Evolutionary conservation across 2,888 invertebrate species (phyloP).

Genomic region (Synanthedon vespiformis): DNA sequence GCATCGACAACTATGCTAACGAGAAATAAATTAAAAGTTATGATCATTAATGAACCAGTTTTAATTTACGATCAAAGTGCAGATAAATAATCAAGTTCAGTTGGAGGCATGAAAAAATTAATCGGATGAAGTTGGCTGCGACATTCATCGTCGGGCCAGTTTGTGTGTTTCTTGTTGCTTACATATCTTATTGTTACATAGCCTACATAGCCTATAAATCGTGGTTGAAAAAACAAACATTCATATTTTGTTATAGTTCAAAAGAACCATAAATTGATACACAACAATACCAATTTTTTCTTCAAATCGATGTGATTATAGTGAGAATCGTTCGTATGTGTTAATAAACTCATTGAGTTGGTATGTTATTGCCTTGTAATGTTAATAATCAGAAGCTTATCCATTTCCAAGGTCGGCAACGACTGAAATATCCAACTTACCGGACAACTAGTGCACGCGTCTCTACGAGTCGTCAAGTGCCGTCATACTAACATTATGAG

Average conservation of each 20-base stretch:
- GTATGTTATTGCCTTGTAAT: slow-evolving; percentile 8
- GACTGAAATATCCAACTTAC: not conserved
- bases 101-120: slow-evolving; percentile 36
- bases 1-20: slow-evolving; percentile 34
- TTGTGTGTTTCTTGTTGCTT: slow-evolving; percentile 19
- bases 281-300: not conserved
- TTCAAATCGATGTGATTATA: not conserved
- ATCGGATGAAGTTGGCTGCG: slow-evolving; percentile 28
- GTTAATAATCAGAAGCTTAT: slow-evolving; percentile 4
- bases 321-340: slow-evolving; percentile 2
- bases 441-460: slow-evolving; percentile 5
- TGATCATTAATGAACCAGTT: slow-evolving; percentile 59
- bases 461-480: slow-evolving; percentile 3
- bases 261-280: not conserved
- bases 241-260: slow-evolving; percentile 12
- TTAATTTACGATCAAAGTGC: slow-evolving; percentile 48
- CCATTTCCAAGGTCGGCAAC: not conserved
- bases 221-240: slow-evolving; percentile 17
- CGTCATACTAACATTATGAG: slow-evolving; percentile 5
- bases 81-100: slow-evolving; percentile 42
- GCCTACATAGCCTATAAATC: slow-evolving; percentile 9
- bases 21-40: slow-evolving; percentile 52
- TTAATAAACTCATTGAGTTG: slow-evolving; percentile 11
- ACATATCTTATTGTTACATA: slow-evolving; percentile 19
- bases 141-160: slow-evolving; percentile 25